These are phyloP conservation scores for Pogonomyrmex barbatus DNA, from an alignment of 1,140 invertebrate genomes.

Conservation along the genomic window DNA sequence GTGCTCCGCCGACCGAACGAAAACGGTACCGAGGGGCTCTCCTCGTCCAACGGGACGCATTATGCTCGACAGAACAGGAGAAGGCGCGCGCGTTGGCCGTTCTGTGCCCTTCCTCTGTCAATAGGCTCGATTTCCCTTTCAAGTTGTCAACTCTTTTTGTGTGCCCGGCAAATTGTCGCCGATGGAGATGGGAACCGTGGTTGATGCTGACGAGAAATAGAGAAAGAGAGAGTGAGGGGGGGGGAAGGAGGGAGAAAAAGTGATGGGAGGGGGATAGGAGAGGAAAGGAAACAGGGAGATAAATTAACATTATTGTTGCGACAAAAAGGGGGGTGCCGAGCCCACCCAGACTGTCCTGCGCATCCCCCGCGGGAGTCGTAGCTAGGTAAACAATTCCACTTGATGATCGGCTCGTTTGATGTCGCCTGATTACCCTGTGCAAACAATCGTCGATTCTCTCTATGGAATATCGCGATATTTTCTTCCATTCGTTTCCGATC, in stretches of 20 bases:
- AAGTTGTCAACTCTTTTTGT: slow-evolving; percentile 87
- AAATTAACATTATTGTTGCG: slow-evolving; percentile 87
- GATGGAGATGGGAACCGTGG: slow-evolving; percentile 60
- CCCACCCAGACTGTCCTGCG: slow-evolving; percentile 68
- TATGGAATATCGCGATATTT: slow-evolving; percentile 73
- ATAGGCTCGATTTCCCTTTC: slow-evolving; percentile 87
- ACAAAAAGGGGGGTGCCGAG: slow-evolving; percentile 80
- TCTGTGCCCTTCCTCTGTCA: slow-evolving; percentile 81
- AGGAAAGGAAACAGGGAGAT: slow-evolving; percentile 69
- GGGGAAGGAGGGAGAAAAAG: slow-evolving; percentile 37
- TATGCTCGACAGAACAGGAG: slow-evolving; percentile 66
- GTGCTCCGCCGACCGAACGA: slow-evolving; percentile 73
- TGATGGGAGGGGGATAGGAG: background rate
- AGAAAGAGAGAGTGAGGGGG: slow-evolving; percentile 21
- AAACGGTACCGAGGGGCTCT: slow-evolving; percentile 67
- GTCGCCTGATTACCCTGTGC: slow-evolving; percentile 85
- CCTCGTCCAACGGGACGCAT: slow-evolving; percentile 70
- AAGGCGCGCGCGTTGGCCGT: slow-evolving; percentile 55
- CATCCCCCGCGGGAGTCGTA: slow-evolving; percentile 67
- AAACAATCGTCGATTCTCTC: slow-evolving; percentile 85
- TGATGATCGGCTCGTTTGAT: slow-evolving; percentile 87
- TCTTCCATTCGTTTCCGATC: slow-evolving; percentile 21
- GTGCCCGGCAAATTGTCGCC: slow-evolving; percentile 85
- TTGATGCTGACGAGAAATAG: slow-evolving; percentile 52
- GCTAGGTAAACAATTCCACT: slow-evolving; percentile 86